These are phyloP conservation scores for Oryzias woworae DNA, from an alignment of 2,113 vertebrate species.

Conservation along the genomic window DNA sequence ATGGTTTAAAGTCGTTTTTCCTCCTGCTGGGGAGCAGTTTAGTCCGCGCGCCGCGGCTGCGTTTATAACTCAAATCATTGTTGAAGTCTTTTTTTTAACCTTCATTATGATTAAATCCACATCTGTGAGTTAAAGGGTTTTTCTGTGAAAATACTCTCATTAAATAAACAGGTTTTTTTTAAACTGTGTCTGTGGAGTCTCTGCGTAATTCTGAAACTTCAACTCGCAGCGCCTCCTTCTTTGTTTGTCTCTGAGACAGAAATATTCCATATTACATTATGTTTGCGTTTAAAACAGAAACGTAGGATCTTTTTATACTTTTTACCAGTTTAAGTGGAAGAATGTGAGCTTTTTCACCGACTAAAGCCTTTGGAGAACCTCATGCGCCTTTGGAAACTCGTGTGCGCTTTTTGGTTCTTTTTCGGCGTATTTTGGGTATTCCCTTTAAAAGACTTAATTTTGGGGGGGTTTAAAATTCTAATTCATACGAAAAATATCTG, in stretches of 20 bases:
- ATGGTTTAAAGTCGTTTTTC: no score
- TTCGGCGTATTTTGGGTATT: conserved; percentile 18
- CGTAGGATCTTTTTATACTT: not conserved
- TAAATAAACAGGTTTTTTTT: no score
- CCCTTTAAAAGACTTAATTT: conserved; percentile 5
- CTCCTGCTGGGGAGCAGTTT: no score
- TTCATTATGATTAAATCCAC: no score
- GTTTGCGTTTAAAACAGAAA: not conserved
- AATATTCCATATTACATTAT: no score
- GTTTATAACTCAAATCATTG: no score
- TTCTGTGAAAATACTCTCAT: no score
- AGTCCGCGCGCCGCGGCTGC: no score
- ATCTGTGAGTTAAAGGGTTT: no score
- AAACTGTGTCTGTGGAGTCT: not conserved
- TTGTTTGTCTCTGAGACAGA: no score
- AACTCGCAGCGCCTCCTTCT: not conserved
- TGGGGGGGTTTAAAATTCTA: conserved; percentile 18
- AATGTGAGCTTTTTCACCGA: not conserved
- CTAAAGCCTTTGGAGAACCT: conserved; percentile 4
- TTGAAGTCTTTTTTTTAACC: no score
- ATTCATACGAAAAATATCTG: conserved; percentile 18
- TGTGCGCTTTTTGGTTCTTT: conserved; percentile 53
- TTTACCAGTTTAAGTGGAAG: conserved; percentile 21
- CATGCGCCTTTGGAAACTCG: conserved; percentile 44
- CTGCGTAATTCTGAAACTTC: conserved; percentile 20